Evolutionary conservation across 2,888 invertebrate genomes (phyloP).

Genomic region (Lordiphosa andalusiaca): DNA sequence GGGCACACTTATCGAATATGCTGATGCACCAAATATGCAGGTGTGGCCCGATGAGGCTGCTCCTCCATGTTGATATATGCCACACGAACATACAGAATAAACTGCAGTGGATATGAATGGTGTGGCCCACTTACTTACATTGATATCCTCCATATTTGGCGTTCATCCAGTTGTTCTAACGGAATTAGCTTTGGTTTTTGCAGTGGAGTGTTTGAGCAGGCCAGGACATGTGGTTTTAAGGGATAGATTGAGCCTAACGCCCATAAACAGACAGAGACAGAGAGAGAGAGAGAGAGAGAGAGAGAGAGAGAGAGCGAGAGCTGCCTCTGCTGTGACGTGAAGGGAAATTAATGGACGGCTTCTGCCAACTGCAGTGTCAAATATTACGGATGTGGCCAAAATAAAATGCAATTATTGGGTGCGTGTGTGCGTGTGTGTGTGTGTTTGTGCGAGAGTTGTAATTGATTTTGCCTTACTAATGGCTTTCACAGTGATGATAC

Average conservation of each 20-base stretch:
- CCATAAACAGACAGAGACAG: background rate
- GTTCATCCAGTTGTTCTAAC: slow-evolving; percentile 44
- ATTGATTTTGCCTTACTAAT: slow-evolving; percentile 32
- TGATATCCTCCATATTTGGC: slow-evolving; percentile 30
- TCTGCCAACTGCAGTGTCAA: slow-evolving; percentile 30
- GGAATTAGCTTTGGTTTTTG: slow-evolving; percentile 42
- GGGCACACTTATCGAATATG: slow-evolving; percentile 56
- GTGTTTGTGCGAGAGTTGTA: slow-evolving; percentile 3
- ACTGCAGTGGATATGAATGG: slow-evolving; percentile 25
- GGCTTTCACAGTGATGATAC: slow-evolving; percentile 8
- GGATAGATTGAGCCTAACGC: slow-evolving; percentile 3
- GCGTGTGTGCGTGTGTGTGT: background rate
- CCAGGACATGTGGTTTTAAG: slow-evolving; percentile 8
- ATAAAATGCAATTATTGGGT: slow-evolving; percentile 41
- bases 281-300: no score
- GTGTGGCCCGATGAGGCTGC: slow-evolving; percentile 23
- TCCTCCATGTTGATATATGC: slow-evolving; percentile 41
- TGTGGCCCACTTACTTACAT: slow-evolving; percentile 32
- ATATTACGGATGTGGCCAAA: slow-evolving; percentile 33
- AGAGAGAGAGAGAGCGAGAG: no score
- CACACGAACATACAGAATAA: slow-evolving; percentile 41
- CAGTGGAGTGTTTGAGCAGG: slow-evolving; percentile 19
- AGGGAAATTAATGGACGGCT: slow-evolving; percentile 10
- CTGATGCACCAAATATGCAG: slow-evolving; percentile 47
- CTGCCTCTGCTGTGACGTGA: background rate